Conservation (phyloP, 2,888 invertebrate species). For the Rapana venosa region DNA sequence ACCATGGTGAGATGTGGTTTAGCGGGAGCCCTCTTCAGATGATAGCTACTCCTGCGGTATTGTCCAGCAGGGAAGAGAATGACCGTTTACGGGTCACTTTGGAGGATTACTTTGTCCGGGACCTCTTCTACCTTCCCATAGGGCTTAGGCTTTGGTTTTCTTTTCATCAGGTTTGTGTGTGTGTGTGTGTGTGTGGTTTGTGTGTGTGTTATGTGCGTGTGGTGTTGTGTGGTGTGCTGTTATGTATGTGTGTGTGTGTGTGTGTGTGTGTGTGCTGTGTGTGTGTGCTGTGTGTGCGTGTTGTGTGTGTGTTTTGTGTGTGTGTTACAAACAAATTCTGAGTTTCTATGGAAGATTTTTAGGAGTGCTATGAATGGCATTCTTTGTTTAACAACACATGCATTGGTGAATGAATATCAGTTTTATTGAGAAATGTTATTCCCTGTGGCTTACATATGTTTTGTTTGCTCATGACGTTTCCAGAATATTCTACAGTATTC, state of each 20-base stretch:
- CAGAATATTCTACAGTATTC: too few species aligned
- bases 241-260: background rate
- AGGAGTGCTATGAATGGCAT: too few species aligned
- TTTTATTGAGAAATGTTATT: too few species aligned
- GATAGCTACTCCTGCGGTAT: background rate
- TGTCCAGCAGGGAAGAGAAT: background rate
- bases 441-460: too few species aligned
- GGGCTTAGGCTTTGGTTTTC: background rate
- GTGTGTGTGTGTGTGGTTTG: background rate
- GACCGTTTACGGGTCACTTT: background rate
- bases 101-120: background rate
- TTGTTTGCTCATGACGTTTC: too few species aligned
- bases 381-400: too few species aligned
- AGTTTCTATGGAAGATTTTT: too few species aligned
- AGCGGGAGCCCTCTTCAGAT: background rate
- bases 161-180: background rate
- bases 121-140: background rate
- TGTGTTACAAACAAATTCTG: too few species aligned
- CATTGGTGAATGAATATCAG: background rate
- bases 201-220: conserved; percentile 1
- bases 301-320: too few species aligned
- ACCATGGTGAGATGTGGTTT: background rate
- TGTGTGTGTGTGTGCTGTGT: background rate
- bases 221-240: background rate
- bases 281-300: too few species aligned